Conservation (phyloP, 2,797 vertebrate genomes). For the Falco naumanni region DNA sequence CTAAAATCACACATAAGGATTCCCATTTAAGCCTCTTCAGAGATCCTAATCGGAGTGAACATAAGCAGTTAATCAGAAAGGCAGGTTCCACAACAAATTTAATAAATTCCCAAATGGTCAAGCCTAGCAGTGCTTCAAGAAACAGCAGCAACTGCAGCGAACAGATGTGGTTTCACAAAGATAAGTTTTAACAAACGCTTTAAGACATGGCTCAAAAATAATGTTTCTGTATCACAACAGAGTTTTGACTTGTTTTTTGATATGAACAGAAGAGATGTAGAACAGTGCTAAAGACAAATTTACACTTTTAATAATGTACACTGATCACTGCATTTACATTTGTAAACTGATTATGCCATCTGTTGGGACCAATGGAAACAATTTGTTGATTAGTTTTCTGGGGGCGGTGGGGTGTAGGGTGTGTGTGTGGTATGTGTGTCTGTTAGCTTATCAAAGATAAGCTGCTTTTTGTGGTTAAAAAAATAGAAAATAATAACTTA, state of each 20-base stretch:
- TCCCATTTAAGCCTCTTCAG: neutral
- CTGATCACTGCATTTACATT: neutral
- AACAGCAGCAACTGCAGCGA: neutral
- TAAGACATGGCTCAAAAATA: neutral
- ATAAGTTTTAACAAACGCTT: conserved; percentile 8
- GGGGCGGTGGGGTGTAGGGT: neutral
- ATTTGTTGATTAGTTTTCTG: neutral
- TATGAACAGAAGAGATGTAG: neutral
- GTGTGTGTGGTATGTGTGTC: too few species aligned
- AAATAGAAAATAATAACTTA: neutral
- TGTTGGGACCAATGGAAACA: conserved; percentile 16
- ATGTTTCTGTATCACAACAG: neutral
- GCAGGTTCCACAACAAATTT: neutral
- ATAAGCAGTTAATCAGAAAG: conserved; percentile 9
- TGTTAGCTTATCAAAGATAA: neutral
- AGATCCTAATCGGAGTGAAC: neutral
- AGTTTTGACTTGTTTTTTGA: neutral
- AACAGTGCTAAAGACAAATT: conserved; percentile 12
- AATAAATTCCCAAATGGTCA: conserved; percentile 35
- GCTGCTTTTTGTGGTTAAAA: neutral
- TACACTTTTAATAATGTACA: neutral
- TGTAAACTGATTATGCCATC: conserved; percentile 1
- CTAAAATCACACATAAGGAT: neutral
- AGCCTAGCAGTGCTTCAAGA: neutral
- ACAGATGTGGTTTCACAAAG: conserved; percentile 46